Percentiles rank a stretch among this genome's conserved stretches.
phyloP scores from a whole-genome alignment of 2,797 vertebrate genomes.

The Simalia tracyae region DNA sequence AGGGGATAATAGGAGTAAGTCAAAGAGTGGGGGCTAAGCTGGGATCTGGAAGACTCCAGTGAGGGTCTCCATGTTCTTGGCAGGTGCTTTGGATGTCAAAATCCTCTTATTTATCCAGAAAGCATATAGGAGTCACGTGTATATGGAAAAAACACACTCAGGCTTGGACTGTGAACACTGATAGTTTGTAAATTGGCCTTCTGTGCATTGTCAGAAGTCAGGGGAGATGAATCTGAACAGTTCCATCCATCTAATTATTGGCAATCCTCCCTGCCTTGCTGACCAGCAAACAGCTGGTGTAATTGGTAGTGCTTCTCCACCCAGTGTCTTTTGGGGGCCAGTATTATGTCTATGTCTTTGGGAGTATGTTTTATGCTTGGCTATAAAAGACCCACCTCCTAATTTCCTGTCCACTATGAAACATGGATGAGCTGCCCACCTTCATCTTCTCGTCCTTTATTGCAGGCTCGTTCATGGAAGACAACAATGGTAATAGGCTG shows the following conservation, averaged over 20 bases:
- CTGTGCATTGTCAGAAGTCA: not conserved
- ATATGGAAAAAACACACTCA: slow-evolving; percentile 25
- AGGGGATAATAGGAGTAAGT: slow-evolving; percentile 50
- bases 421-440: too few relatives aligned
- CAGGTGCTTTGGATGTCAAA: slow-evolving; percentile 30
- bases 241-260: fast-evolving
- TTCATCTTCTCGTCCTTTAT: not conserved
- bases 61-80: slow-evolving; percentile 37
- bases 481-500: not conserved
- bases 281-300: not conserved
- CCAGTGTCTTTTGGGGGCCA: not conserved
- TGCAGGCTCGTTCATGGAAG: not conserved
- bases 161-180: slow-evolving; percentile 1
- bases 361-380: too few relatives aligned
- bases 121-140: slow-evolving; percentile 15
- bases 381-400: not conserved
- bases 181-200: not conserved
- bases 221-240: not conserved
- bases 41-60: slow-evolving; percentile 43
- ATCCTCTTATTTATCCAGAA: slow-evolving; percentile 58
- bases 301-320: not conserved
- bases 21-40: slow-evolving; percentile 47
- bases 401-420: not conserved
- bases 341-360: not conserved
- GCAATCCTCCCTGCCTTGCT: fast-evolving